Base-by-base conservation (phyloP, 2,888 invertebrate species). In the Cremastinae sp. region DNA sequence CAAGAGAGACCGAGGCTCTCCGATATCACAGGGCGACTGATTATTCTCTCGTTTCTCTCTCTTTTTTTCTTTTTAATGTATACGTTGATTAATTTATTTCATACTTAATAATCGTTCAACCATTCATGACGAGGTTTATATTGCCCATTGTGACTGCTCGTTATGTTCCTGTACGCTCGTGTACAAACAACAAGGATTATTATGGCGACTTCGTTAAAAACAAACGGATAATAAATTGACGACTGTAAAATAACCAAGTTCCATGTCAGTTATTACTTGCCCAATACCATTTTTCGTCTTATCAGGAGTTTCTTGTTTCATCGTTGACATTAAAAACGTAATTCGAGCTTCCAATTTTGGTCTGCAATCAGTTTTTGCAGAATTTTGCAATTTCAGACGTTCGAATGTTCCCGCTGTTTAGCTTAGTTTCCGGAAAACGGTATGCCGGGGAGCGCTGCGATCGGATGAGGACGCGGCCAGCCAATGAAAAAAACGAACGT, bases 1-100 rank as follows among this genome's bases (percentile, higher is more conserved):
- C 0, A 89, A 89, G 53, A 85, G 89, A 0, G 89, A 89, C 47
- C 86, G 89, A 5, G 88, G 86, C 12, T 89, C 89, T 0, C 89
- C 89, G 0, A 87, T 89, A 54, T 89, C 89, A 0, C 87, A 88
- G 73, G 87, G 85, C 64, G 88, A 88, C 81, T 88, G 80, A 85
- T 43, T n/a, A 10, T 45, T 34, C 2, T 64, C 41, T 18, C 28
- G 28, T 28, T 9, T 41, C 7, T 3, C 0, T 0, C 10, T 28
- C 12, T 54, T 36, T 10, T 36, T 18, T 45, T 14, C 47, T 47
- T 49, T 56, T 59, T 49, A 28, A 61, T 3, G 28, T 51, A 3
- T 12, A 49, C 10, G n/a, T 62, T 73, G 2, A 28, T n/a, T 59
- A 58, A 71, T 56, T 75, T 72, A 75, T 76, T 69, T 59, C 9